Conservation (phyloP, 2,113 vertebrate species). For the Scomber scombrus region DNA sequence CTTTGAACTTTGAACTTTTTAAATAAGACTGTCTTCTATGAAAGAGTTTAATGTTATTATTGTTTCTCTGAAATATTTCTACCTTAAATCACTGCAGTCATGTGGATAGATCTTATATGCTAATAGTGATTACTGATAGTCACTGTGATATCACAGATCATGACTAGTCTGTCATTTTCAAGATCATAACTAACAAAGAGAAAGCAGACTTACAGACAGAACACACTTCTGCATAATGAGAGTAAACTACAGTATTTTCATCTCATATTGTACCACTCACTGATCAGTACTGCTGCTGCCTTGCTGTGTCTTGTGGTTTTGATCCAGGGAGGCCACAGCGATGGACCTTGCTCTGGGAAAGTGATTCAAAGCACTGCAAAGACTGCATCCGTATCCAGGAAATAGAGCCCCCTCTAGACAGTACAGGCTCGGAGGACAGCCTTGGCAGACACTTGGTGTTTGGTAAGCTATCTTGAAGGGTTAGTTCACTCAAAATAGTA, state of each 20-base stretch:
- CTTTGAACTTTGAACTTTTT: too few species aligned
- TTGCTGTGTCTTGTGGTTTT: not conserved
- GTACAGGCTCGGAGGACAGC: slow-evolving; percentile 33
- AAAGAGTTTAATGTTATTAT: too few species aligned
- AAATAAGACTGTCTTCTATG: too few species aligned
- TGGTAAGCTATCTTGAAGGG: slow-evolving; percentile 41
- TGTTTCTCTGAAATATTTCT: too few species aligned
- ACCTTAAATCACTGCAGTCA: too few species aligned
- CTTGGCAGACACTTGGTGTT: slow-evolving; percentile 71
- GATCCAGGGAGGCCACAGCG: slow-evolving; percentile 41
- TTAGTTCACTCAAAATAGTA: not conserved
- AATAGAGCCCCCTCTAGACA: slow-evolving; percentile 38
- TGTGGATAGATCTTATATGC: too few species aligned
- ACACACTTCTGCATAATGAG: not conserved
- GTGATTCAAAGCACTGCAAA: slow-evolving; percentile 52
- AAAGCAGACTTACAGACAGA: not conserved
- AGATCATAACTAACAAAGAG: not conserved
- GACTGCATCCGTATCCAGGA: slow-evolving; percentile 75
- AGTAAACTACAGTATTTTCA: not conserved
- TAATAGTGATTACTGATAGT: too few species aligned
- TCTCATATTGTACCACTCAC: not conserved
- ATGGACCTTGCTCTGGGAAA: slow-evolving; percentile 60
- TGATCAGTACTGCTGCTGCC: not conserved
- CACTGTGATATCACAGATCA: too few species aligned
- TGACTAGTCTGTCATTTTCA: too few species aligned